These are phyloP conservation scores for Iguana delicatissima DNA, from an alignment of 2,797 vertebrate species.

Conservation along the genomic window DNA sequence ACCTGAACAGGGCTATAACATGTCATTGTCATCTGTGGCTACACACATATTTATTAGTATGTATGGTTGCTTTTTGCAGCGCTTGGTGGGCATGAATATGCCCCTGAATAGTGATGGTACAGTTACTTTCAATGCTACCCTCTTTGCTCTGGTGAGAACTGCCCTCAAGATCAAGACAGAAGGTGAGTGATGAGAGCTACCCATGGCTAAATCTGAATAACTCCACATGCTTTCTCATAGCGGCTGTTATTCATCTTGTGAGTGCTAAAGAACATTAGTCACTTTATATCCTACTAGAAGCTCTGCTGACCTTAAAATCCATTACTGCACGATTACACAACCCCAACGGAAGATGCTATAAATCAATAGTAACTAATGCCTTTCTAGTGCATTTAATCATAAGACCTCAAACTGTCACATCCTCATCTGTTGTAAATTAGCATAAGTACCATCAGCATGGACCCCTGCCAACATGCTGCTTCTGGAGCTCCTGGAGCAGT, in stretches of 20 bases:
- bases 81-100: constrained; percentile 99
- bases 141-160: constrained; percentile 96
- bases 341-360: constrained; percentile 28
- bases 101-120: constrained; percentile 97
- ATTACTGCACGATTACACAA: constrained; percentile 32
- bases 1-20: background rate
- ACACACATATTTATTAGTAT: too few species aligned
- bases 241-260: constrained; percentile 13
- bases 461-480: background rate
- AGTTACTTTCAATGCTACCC: constrained; percentile 97
- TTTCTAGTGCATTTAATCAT: constrained; percentile 44
- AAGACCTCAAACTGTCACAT: background rate
- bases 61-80: constrained; percentile 76
- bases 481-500: background rate
- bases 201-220: background rate
- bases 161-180: constrained; percentile 99
- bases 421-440: constrained; percentile 31
- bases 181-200: constrained; percentile 78
- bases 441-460: constrained; percentile 9
- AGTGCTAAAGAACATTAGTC: constrained; percentile 28
- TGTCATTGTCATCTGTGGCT: rapidly evolving
- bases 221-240: background rate
- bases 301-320: constrained; percentile 29
- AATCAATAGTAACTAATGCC: constrained; percentile 44
- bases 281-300: constrained; percentile 15